phyloP scores from a whole-genome alignment of 2,888 invertebrate genomes.

The Aethes cnicana region DNA sequence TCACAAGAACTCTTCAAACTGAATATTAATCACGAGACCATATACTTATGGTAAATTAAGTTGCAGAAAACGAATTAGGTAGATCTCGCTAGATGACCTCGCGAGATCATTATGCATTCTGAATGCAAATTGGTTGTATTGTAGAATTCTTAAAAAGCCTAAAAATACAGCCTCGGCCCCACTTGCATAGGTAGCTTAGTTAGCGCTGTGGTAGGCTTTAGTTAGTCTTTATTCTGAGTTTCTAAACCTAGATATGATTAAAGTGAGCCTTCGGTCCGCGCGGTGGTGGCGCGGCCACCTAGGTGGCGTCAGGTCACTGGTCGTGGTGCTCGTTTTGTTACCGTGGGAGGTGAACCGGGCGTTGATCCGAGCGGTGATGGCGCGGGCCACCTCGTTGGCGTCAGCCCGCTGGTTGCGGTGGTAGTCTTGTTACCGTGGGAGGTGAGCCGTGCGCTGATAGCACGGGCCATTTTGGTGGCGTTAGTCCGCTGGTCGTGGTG shows the following conservation, averaged over 20 bases:
- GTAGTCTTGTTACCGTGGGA: background rate
- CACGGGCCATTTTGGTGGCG: too few species aligned
- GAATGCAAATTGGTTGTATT: background rate
- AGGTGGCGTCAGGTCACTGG: too few species aligned
- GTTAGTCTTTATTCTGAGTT: too few species aligned
- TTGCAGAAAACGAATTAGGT: constrained; percentile 6
- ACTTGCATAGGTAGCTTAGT: too few species aligned
- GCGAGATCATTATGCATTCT: background rate
- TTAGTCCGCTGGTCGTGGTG: too few species aligned
- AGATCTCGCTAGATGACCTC: constrained; percentile 3
- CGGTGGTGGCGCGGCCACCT: too few species aligned
- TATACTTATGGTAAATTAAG: constrained; percentile 1
- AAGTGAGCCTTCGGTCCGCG: too few species aligned
- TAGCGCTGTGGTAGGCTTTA: too few species aligned
- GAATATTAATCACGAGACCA: constrained; percentile 19
- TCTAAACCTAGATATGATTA: too few species aligned
- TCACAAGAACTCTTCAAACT: constrained; percentile 8
- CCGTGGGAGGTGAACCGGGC: constrained; percentile 72
- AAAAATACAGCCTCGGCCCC: too few species aligned
- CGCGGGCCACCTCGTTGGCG: constrained; percentile 49
- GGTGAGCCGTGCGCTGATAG: background rate
- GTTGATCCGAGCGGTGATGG: constrained; percentile 71
- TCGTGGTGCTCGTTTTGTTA: too few species aligned
- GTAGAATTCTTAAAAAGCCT: too few species aligned
- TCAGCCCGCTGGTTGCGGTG: background rate